These are phyloP conservation scores for Corythaeola cristata DNA, from an alignment of 2,113 vertebrate species.

Conservation along the genomic window DNA sequence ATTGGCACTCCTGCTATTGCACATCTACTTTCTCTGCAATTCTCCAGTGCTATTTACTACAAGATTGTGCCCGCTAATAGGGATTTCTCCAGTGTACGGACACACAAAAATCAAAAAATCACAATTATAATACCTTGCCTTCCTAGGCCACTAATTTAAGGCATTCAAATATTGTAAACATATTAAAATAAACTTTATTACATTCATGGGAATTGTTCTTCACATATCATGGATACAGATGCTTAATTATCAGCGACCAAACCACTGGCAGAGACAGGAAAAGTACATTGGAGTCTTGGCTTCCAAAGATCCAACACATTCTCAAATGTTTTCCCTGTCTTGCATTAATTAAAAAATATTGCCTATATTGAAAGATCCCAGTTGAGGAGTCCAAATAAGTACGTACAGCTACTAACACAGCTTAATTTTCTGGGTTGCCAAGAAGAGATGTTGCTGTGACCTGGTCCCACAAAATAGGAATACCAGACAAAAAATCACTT, in stretches of 20 bases:
- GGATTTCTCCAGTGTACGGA: not conserved
- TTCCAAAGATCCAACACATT: not conserved
- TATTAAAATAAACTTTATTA: not conserved
- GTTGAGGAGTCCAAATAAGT: not conserved
- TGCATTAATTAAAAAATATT: not conserved
- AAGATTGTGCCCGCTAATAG: not conserved
- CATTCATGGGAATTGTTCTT: not conserved
- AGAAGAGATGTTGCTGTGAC: not conserved
- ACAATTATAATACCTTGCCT: not conserved
- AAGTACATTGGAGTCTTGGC: not conserved
- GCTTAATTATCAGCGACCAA: not conserved
- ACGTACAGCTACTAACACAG: not conserved
- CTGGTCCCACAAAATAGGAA: not conserved
- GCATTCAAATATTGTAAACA: not conserved
- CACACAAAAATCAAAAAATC: not conserved
- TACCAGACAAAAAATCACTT: not conserved
- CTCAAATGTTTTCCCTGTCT: not conserved
- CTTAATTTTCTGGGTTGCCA: not conserved
- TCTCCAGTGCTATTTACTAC: not conserved
- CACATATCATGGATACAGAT: not conserved
- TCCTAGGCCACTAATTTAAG: not conserved
- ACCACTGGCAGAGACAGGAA: not conserved
- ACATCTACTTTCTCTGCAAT: not conserved
- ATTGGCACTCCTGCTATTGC: conserved; percentile 19
- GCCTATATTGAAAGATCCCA: not conserved